phyloP scores from a whole-genome alignment of 2,888 invertebrate genomes.

The Drosophila austrosaltans region DNA sequence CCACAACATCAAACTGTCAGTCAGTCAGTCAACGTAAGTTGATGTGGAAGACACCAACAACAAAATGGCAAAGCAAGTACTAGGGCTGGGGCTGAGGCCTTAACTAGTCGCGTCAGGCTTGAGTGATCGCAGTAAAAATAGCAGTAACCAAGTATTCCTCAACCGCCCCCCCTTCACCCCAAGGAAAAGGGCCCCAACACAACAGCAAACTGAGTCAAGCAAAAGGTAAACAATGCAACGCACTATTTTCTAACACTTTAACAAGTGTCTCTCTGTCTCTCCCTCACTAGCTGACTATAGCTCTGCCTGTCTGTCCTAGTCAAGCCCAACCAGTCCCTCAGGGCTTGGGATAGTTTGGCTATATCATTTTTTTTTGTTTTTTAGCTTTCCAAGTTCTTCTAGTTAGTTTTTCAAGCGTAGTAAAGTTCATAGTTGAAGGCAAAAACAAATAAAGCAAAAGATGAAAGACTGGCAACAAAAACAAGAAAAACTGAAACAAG shows the following conservation, averaged over 20 bases:
- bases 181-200: slow-evolving; percentile 24
- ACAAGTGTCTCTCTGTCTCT: slow-evolving; percentile 64
- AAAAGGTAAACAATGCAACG: slow-evolving; percentile 80
- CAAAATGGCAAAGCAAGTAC: slow-evolving; percentile 63
- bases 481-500: slow-evolving; percentile 27
- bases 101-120: slow-evolving; percentile 77
- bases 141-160: slow-evolving; percentile 32
- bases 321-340: slow-evolving; percentile 40
- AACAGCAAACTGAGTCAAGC: slow-evolving; percentile 56
- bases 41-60: slow-evolving; percentile 53
- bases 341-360: slow-evolving; percentile 31
- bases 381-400: slow-evolving; percentile 13
- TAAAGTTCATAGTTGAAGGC: slow-evolving; percentile 79
- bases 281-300: too few species aligned
- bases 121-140: slow-evolving; percentile 73
- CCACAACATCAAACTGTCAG: slow-evolving; percentile 63
- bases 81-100: slow-evolving; percentile 19
- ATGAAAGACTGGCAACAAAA: slow-evolving; percentile 37
- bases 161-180: neutral
- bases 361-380: neutral
- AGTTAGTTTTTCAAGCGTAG: slow-evolving; percentile 67
- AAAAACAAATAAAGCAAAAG: slow-evolving; percentile 42
- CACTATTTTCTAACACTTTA: slow-evolving; percentile 79
- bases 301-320: neutral
- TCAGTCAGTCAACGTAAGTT: slow-evolving; percentile 65